phyloP scores from a whole-genome alignment of 1,140 invertebrate species.

The Achatina immaculata region DNA sequence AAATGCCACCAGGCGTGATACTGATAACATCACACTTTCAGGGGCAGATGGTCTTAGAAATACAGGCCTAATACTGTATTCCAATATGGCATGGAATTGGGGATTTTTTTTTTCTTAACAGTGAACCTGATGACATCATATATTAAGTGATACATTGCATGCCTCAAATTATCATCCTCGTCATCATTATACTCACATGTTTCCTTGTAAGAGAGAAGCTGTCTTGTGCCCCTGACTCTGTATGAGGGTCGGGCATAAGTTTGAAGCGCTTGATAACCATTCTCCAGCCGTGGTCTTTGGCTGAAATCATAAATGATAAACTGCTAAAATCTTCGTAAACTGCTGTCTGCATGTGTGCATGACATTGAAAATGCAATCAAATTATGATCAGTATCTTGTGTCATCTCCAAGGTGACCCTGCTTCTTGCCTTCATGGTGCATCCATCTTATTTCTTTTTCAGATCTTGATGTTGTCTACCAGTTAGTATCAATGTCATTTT shows the following conservation, averaged over 20 bases:
- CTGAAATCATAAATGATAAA: constrained; percentile 36
- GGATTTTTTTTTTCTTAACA: too few relatives aligned
- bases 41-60: too few relatives aligned
- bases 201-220: constrained; percentile 70
- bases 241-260: constrained; percentile 73
- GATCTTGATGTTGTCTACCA: neutral
- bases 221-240: constrained; percentile 72
- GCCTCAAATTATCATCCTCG: too few relatives aligned
- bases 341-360: neutral
- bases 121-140: too few relatives aligned
- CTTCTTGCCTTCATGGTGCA: neutral
- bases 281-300: constrained; percentile 68
- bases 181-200: constrained; percentile 66
- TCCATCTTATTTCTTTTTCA: neutral
- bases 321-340: constrained; percentile 9
- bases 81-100: too few relatives aligned
- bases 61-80: too few relatives aligned
- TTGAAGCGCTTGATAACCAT: constrained; percentile 69
- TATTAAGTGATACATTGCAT: too few relatives aligned
- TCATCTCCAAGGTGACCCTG: neutral
- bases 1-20: too few relatives aligned
- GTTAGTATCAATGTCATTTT: neutral
- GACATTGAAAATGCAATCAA: neutral
- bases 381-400: neutral
- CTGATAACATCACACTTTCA: too few relatives aligned